A percentile compares a stretch with the other conserved stretches of the same genome.
Evolutionary conservation across 2,113 vertebrate genomes (phyloP).

Genomic region (Campylomormyrus tamandua): DNA sequence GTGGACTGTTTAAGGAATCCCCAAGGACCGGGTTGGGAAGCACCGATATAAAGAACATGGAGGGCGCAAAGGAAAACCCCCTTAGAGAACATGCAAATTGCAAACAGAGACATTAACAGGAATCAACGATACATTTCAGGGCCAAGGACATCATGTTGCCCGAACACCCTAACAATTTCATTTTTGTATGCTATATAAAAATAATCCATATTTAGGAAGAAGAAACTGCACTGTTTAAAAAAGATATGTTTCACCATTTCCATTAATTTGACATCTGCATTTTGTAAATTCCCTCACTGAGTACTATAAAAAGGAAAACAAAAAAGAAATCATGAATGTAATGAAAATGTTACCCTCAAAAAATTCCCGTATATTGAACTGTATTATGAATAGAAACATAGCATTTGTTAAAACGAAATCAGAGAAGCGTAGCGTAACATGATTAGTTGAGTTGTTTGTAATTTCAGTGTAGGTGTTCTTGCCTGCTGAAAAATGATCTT

Average conservation of each 20-base stretch:
- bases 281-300: background rate
- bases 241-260: background rate
- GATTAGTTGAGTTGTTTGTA: conserved; percentile 3
- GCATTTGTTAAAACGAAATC: background rate
- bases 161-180: background rate
- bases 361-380: background rate
- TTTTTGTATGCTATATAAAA: background rate
- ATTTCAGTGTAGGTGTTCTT: background rate
- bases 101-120: background rate
- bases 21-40: background rate
- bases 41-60: background rate
- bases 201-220: background rate
- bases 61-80: background rate
- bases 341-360: background rate
- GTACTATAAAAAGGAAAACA: background rate
- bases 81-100: background rate
- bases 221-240: background rate
- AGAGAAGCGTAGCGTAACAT: background rate
- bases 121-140: background rate
- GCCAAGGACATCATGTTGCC: background rate
- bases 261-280: background rate
- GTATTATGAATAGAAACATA: background rate
- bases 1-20: background rate
- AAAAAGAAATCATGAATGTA: background rate
- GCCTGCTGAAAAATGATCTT: conserved; percentile 7